A percentile compares a stretch with the other conserved stretches of the same genome.
phyloP scores from a whole-genome alignment of 2,797 vertebrate species.

The Nyctibius grandis region DNA sequence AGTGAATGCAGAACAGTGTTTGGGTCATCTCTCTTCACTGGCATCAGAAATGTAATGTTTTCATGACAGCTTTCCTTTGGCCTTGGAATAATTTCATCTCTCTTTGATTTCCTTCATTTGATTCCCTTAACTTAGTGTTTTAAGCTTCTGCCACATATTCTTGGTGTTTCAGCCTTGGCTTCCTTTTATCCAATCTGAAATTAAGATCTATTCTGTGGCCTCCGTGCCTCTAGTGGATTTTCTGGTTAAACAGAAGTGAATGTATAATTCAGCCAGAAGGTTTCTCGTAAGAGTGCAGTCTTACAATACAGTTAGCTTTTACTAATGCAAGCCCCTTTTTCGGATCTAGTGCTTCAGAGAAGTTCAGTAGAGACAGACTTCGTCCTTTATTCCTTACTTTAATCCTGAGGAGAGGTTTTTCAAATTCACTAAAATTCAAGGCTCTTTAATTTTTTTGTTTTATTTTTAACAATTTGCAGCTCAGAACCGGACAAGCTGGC shows the following conservation, averaged over 20 bases:
- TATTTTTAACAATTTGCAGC: background rate
- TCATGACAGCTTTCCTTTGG: background rate
- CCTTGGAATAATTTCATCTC: background rate
- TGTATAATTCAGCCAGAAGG: conserved; percentile 49
- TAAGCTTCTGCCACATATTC: background rate
- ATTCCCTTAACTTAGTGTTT: background rate
- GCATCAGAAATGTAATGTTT: background rate
- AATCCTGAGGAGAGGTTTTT: background rate
- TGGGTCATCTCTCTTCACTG: background rate
- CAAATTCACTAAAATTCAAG: background rate
- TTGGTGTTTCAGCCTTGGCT: background rate
- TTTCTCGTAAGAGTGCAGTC: background rate
- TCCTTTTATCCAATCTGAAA: conserved; percentile 9
- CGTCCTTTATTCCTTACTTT: conserved; percentile 9
- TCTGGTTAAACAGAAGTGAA: conserved; percentile 43
- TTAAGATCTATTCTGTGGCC: conserved; percentile 34
- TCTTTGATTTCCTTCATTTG: conserved; percentile 4
- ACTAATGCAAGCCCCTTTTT: background rate
- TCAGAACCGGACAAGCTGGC: background rate
- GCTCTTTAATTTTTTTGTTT: background rate
- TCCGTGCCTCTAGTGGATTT: conserved; percentile 53
- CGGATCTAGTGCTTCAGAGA: conserved; percentile 5
- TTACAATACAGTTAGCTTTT: conserved; percentile 36
- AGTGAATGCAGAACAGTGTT: background rate
- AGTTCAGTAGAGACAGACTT: background rate